Base-by-base conservation (phyloP, 2,797 vertebrate genomes). In the Ibycter americanus region DNA sequence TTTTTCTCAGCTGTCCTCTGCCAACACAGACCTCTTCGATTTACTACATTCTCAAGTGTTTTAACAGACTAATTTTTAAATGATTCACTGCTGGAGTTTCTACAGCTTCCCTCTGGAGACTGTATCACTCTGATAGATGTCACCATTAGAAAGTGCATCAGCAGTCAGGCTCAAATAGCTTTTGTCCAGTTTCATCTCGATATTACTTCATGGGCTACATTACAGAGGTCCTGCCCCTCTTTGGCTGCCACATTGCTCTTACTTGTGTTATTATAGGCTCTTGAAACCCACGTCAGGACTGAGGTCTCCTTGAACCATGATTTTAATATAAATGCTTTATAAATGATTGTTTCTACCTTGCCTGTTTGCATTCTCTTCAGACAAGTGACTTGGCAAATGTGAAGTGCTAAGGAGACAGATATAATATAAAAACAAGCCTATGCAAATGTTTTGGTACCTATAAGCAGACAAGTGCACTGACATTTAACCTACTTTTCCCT, bases 21-120 rank as follows among this genome's bases (percentile, higher is more conserved):
- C 13, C 67, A 86, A 38, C 26, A 63, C 14, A 46, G 32, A 65
- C 51, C 27, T 89, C 68, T 91, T 79, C n/a, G 4, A 66, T 93
- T 86, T 70, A 58, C 23, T 66, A 15, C 9, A 26, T 84, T 73
- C 91, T 90, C 65, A 90, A 90, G 42, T n/a, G 42, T 20, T 90
- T 94, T 86, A 94, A 61, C 58, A 87, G 80, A 63, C 25, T 93
- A 77, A 92, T 91, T 89, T 96, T 91, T 55, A 93, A 91, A 70
- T 55, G 0, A 90, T 86, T 94, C 55, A 83, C 36, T 81, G 56
- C 73, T 87, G 72, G 36, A 47, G 19, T 86, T 93, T 73, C 51
- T 73, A 17, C 19, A 66, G 56, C 38, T 82, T 90, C 42, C 36
- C 62, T 76, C 62, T 42, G 36, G 88, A 73, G 86, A 87, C 58